A percentile compares a stretch with the other conserved stretches of the same genome.
phyloP scores from a whole-genome alignment of 1,140 invertebrate species.

The Microplitis mediator region DNA sequence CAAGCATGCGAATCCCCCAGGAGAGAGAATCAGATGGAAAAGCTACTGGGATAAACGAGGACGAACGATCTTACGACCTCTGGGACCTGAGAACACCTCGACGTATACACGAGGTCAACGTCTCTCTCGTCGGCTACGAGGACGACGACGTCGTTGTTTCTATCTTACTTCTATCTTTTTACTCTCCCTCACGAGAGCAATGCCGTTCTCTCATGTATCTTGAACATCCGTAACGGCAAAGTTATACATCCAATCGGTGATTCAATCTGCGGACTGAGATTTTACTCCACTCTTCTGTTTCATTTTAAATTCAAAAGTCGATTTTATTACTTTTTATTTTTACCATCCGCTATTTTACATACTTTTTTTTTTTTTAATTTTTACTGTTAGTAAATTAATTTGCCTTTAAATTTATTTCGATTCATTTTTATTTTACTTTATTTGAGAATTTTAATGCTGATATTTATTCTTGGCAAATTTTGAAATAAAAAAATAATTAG shows the following conservation, averaged over 20 bases:
- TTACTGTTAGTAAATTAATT: not conserved
- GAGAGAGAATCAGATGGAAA: not conserved
- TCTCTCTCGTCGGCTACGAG: not conserved
- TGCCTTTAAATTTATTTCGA: not conserved
- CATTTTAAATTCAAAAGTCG: not conserved
- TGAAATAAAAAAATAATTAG: no score
- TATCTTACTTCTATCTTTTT: not conserved
- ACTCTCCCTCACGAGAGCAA: not conserved
- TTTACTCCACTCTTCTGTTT: constrained; percentile 5
- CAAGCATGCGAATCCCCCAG: constrained; percentile 13
- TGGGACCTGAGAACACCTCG: constrained; percentile 12
- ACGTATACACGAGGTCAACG: constrained; percentile 1
- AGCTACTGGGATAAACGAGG: constrained; percentile 15
- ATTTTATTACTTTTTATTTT: not conserved
- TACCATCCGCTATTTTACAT: not conserved
- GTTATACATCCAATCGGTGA: constrained; percentile 26
- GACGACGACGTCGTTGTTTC: not conserved
- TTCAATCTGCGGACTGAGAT: constrained; percentile 19
- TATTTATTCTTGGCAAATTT: no score
- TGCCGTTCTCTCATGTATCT: not conserved
- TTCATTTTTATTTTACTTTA: no score
- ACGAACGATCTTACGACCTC: constrained; percentile 27
- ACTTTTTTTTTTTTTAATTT: not conserved
- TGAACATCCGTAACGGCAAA: constrained; percentile 19
- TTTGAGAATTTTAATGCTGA: no score